Evolutionary conservation across 2,113 vertebrate species (phyloP).

Genomic region (Lates calcarifer): DNA sequence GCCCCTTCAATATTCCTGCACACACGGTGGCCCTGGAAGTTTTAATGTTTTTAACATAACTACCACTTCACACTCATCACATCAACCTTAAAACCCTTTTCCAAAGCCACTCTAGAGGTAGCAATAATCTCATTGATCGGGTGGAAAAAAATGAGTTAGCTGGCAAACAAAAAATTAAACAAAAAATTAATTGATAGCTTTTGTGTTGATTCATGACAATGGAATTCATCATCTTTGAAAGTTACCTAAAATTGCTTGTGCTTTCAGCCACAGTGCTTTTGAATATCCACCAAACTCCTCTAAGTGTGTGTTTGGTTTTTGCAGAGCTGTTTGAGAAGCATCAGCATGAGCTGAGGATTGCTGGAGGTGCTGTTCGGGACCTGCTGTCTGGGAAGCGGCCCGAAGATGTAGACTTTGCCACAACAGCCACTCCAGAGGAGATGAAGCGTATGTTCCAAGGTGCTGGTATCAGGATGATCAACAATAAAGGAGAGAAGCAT

Average conservation of each 20-base stretch:
- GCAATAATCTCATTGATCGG: not conserved
- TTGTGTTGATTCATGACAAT: not conserved
- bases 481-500: conserved; percentile 96
- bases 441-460: conserved; percentile 94
- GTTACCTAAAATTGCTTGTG: not conserved
- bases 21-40: not conserved
- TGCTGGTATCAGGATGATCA: conserved; percentile 93
- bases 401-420: conserved; percentile 96
- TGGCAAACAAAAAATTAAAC: no score
- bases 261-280: not conserved
- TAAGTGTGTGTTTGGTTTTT: not conserved
- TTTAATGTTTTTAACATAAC: not conserved
- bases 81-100: not conserved
- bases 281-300: not conserved
- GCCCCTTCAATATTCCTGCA: not conserved
- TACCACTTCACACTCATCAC: not conserved
- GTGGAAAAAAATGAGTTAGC: no score
- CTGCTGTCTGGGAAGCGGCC: conserved; percentile 91
- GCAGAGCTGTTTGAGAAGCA: conserved; percentile 92
- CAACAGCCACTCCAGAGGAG: conserved; percentile 92
- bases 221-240: not conserved
- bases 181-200: no score
- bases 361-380: conserved; percentile 95
- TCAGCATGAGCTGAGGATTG: conserved; percentile 92
- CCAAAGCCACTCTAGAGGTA: not conserved